Evolutionary conservation across 2,888 invertebrate genomes (phyloP).

Genomic region (Polymixis flavicincta): DNA sequence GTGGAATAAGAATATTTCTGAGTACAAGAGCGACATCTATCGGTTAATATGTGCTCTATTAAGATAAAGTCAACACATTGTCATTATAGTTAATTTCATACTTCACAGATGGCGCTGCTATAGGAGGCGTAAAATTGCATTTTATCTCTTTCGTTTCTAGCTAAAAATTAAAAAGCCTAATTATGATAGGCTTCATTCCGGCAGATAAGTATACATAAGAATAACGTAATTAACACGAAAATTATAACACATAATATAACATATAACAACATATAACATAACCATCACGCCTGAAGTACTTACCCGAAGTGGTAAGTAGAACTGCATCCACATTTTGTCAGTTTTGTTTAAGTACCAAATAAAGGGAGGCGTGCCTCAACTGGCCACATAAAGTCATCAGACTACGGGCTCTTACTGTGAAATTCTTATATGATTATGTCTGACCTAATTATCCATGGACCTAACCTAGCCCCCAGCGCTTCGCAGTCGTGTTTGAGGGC

Average conservation of each 20-base stretch:
- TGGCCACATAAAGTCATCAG: too few species aligned
- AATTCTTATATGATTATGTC: not conserved
- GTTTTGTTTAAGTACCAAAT: not conserved
- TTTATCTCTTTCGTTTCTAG: not conserved
- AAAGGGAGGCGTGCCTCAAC: not conserved
- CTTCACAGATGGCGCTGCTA: conserved; percentile 34
- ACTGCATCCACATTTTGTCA: not conserved
- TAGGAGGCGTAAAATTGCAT: not conserved
- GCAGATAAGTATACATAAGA: not conserved
- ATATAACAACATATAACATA: too few species aligned
- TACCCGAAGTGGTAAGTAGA: not conserved
- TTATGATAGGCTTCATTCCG: not conserved
- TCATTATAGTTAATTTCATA: conserved; percentile 4
- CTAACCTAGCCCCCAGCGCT: too few species aligned
- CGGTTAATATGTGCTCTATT: too few species aligned
- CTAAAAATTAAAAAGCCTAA: not conserved
- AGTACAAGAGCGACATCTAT: conserved; percentile 21
- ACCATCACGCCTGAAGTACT: not conserved
- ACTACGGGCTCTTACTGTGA: not conserved
- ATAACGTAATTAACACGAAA: not conserved
- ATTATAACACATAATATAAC: not conserved
- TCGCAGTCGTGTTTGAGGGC: too few species aligned
- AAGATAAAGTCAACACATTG: not conserved
- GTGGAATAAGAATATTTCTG: not conserved
- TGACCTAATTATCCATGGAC: not conserved